A percentile compares a stretch with the other conserved stretches of the same genome.
Conservation (phyloP, 2,797 vertebrate species). For the Lemur catta region DNA sequence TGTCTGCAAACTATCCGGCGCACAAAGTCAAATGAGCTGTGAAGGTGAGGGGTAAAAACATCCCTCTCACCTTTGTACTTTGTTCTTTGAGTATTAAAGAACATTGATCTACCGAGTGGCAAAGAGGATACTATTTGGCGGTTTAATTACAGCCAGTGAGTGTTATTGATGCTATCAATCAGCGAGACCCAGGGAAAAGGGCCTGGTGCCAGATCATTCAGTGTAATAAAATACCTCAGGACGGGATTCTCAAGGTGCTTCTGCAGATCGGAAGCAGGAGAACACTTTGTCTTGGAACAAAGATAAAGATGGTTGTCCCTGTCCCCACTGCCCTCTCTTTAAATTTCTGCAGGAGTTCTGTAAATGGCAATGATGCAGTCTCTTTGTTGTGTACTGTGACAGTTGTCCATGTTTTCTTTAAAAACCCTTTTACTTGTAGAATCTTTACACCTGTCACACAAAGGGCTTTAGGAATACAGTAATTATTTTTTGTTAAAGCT, state of each 20-base stretch:
- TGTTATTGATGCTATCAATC: slow-evolving; percentile 83
- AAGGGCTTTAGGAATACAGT: slow-evolving; percentile 40
- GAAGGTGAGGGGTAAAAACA: slow-evolving; percentile 80
- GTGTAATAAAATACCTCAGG: slow-evolving; percentile 81
- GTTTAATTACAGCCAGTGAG: slow-evolving; percentile 85
- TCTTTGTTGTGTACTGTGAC: slow-evolving; percentile 59
- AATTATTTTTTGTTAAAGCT: slow-evolving; percentile 59
- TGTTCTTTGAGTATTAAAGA: slow-evolving; percentile 69
- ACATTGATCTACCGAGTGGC: slow-evolving; percentile 75
- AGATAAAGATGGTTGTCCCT: slow-evolving; percentile 29
- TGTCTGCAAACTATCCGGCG: slow-evolving; percentile 48
- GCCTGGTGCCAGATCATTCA: slow-evolving; percentile 73
- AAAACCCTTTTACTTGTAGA: slow-evolving; percentile 55
- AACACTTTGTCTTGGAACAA: slow-evolving; percentile 69
- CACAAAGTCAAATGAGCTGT: slow-evolving; percentile 77
- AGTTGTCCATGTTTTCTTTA: slow-evolving; percentile 61
- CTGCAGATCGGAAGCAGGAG: slow-evolving; percentile 48
- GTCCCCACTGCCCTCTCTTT: neutral
- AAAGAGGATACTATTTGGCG: slow-evolving; percentile 76
- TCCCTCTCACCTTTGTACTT: slow-evolving; percentile 58
- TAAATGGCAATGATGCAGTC: neutral
- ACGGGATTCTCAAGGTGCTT: slow-evolving; percentile 67
- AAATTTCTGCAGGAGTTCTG: slow-evolving; percentile 47
- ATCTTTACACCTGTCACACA: slow-evolving; percentile 27
- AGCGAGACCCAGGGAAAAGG: slow-evolving; percentile 72